Conservation (phyloP, 1,140 invertebrate species). For the Hylaeus anthracinus region DNA sequence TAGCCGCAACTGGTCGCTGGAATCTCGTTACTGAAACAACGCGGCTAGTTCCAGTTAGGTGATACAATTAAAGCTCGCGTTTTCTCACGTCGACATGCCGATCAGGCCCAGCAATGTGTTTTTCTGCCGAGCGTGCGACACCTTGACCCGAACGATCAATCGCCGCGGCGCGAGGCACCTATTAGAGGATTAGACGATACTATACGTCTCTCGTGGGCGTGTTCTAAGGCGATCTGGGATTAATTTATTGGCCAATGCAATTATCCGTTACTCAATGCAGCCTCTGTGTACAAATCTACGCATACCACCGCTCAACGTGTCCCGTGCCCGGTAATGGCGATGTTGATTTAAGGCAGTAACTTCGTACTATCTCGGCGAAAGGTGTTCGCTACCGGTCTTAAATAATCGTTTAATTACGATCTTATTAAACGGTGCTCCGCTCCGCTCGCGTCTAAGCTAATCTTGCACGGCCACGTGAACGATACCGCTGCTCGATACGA, state of each 20-base stretch:
- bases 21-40: slow-evolving; percentile 17
- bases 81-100: slow-evolving; percentile 19
- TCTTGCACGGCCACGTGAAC: slow-evolving; percentile 16
- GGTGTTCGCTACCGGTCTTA: slow-evolving; percentile 61
- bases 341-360: slow-evolving; percentile 48
- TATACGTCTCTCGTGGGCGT: slow-evolving; percentile 66
- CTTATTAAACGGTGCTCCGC: slow-evolving; percentile 36
- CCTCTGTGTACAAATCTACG: slow-evolving; percentile 43
- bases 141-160: slow-evolving; percentile 51
- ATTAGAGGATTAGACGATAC: slow-evolving; percentile 68
- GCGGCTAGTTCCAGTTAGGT: slow-evolving; percentile 1
- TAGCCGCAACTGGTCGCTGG: background rate
- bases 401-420: slow-evolving; percentile 62
- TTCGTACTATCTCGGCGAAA: slow-evolving; percentile 43
- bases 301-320: slow-evolving; percentile 35
- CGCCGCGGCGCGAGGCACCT: slow-evolving; percentile 45
- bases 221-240: slow-evolving; percentile 64
- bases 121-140: slow-evolving; percentile 5
- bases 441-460: slow-evolving; percentile 2
- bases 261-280: slow-evolving; percentile 68
- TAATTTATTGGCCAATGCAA: slow-evolving; percentile 72
- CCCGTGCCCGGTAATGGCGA: slow-evolving; percentile 11
- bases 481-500: slow-evolving; percentile 1
- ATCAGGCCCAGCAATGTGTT: background rate
- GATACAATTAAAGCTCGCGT: slow-evolving; percentile 11